phyloP scores from a whole-genome alignment of 2,113 vertebrate genomes.

The Scolopax mira region DNA sequence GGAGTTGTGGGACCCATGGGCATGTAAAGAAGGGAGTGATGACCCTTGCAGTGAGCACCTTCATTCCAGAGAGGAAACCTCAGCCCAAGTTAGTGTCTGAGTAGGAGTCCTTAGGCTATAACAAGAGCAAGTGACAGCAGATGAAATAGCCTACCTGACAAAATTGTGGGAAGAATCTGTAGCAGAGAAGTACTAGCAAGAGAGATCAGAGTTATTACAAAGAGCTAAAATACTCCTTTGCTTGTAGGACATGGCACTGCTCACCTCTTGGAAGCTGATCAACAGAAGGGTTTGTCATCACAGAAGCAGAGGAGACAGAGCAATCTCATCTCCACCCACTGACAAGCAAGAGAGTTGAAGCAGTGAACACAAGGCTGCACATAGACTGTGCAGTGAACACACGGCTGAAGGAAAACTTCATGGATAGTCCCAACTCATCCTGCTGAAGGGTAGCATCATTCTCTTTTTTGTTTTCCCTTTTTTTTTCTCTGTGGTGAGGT shows the following conservation, averaged over 20 bases:
- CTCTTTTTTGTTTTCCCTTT: not conserved
- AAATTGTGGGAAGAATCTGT: not conserved
- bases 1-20: accelerated
- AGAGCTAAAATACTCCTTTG: not conserved
- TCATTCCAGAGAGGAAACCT: not conserved
- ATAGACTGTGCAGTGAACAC: not conserved
- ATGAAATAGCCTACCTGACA: not conserved
- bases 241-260: accelerated
- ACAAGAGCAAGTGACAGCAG: not conserved
- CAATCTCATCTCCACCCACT: not conserved
- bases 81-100: not conserved
- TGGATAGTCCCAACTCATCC: not conserved
- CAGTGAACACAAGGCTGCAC: not conserved
- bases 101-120: not conserved
- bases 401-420: not conserved
- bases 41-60: not conserved
- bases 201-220: not conserved
- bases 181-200: not conserved
- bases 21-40: not conserved
- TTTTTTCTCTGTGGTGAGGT: not conserved
- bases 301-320: not conserved
- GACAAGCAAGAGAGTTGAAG: not conserved
- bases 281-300: not conserved
- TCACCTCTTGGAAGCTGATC: not conserved
- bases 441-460: not conserved